Evolutionary conservation across 2,113 vertebrate species (phyloP), one percentile per base, ranked within the genome.

Genomic region (Ploceus nigricollis): DNA sequence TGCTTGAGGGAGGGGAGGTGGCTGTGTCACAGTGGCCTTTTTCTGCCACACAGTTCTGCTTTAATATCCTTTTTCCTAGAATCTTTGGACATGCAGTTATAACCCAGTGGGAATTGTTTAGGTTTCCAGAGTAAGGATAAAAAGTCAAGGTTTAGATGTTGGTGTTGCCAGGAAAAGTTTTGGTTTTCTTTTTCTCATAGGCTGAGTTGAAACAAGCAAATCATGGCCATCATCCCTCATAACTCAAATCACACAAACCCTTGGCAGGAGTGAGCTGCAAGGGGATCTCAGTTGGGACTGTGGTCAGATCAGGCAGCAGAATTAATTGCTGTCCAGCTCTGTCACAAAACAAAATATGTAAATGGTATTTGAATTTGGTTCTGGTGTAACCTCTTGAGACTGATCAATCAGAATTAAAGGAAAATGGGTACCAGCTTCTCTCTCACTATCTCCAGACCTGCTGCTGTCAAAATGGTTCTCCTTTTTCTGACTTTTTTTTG

Each of bases 381-480:
- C 63, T 77, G 61, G n/a, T 10, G 2, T 53, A 85, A 89, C 37
- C 76, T 80, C 80, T 84, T 44, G 73, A 73, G 84, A 71, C 39
- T 66, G 86, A 78, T 90, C 90, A 82, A 44, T 48, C 37, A 83
- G 86, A 94, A 89, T 45, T 48, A 82, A 82, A 95, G 73, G 51
- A 91, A 94, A 83, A 60, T 47, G 15, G 45, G 58, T 81, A 27
- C 75, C 2, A 1, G 48, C 66, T 96, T 87, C 60, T 65, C 21
- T 73, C 57, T 68, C 1, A 1, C 48, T 91, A 63, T 40, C 58
- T 87, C 37, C 40, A 5, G 2, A 82, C 79, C 70, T 93, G 76
- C 61, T 93, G 72, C 92, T 96, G 82, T 95, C 94, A 93, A 70
- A 95, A 68, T 45, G 6, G 90, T 87, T 61, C 79, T 69, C 27